These are phyloP conservation scores for Barnardius zonarius DNA, from an alignment of 2,113 vertebrate species.

Conservation along the genomic window DNA sequence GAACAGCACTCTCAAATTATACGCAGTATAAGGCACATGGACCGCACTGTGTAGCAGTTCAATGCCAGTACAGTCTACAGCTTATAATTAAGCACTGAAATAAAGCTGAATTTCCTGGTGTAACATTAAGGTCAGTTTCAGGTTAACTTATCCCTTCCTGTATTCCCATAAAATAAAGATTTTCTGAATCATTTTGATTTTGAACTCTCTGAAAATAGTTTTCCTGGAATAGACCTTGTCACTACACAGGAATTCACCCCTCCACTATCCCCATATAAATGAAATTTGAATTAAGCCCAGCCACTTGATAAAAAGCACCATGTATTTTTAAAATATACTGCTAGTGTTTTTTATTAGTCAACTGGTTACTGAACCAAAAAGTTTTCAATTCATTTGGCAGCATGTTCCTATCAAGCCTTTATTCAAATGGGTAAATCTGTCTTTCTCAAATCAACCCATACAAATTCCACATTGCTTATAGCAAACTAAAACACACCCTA, in stretches of 20 bases:
- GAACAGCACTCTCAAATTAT: constrained; percentile 44
- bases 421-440: background rate
- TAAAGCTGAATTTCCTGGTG: background rate
- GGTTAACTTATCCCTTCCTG: background rate
- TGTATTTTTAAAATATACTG: background rate
- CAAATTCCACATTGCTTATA: constrained; percentile 54
- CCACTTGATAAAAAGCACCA: background rate
- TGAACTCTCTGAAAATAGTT: background rate
- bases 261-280: background rate
- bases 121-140: constrained; percentile 17
- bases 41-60: background rate
- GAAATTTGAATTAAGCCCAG: background rate
- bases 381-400: background rate
- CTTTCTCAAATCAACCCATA: constrained; percentile 1
- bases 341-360: background rate
- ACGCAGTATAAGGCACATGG: background rate
- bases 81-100: constrained; percentile 41
- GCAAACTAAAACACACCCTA: constrained; percentile 41
- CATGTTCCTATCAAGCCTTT: background rate
- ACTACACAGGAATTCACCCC: background rate
- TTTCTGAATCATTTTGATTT: background rate
- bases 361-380: background rate
- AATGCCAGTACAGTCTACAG: background rate
- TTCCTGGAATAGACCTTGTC: background rate
- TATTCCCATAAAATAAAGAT: constrained; percentile 24